These are phyloP conservation scores for Asteroscopus sphinx DNA, from an alignment of 2,888 invertebrate species.

Conservation along the genomic window DNA sequence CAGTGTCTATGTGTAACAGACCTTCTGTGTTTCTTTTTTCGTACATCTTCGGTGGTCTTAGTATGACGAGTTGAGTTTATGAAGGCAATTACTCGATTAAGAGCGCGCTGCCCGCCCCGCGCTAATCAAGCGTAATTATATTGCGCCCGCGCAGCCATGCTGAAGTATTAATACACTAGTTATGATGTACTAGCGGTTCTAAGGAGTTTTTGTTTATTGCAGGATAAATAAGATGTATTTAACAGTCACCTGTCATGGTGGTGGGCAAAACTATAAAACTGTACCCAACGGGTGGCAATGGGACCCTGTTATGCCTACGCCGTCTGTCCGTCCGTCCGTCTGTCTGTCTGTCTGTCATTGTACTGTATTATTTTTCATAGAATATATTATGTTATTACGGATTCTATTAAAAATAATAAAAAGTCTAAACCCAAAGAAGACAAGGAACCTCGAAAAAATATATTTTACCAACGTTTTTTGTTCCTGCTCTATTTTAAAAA, in stretches of 20 bases:
- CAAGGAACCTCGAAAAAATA: too few relatives aligned
- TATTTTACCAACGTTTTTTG: too few relatives aligned
- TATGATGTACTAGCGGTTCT: slow-evolving; percentile 5
- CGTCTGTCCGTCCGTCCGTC: too few relatives aligned
- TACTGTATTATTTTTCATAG: too few relatives aligned
- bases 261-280: too few relatives aligned
- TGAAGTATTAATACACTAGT: slow-evolving; percentile 18
- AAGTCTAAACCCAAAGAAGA: too few relatives aligned
- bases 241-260: neutral
- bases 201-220: neutral
- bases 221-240: neutral
- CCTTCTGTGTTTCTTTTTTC: slow-evolving; percentile 11
- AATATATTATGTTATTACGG: too few relatives aligned
- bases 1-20: neutral
- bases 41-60: slow-evolving; percentile 47
- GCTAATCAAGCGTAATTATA: slow-evolving; percentile 83
- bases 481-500: too few relatives aligned
- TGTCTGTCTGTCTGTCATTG: too few relatives aligned
- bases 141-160: slow-evolving; percentile 75
- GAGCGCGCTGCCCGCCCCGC: slow-evolving; percentile 69
- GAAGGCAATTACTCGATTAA: slow-evolving; percentile 82
- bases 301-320: too few relatives aligned
- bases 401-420: too few relatives aligned
- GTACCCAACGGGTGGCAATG: too few relatives aligned
- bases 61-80: slow-evolving; percentile 52